Evolutionary conservation across 2,888 invertebrate genomes (phyloP), one percentile per base, ranked within the genome.

Genomic region (Monochamus alternatus): DNA sequence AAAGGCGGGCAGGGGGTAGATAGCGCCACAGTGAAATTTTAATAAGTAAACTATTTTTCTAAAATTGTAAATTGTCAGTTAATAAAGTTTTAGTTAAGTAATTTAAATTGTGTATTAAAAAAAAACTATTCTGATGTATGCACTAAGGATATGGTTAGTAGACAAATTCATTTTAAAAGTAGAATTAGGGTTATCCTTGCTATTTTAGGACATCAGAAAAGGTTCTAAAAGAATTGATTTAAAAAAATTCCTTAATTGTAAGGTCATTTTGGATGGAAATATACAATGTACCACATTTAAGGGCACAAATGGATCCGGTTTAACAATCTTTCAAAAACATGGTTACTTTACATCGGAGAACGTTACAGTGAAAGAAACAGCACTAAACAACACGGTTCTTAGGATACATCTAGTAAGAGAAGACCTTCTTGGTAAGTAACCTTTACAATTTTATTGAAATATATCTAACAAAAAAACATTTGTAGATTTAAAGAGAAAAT

Each of bases 381-480:
- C 76, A 5, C 32, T 83, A 31, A 80, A 81, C 62, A 80, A 80
- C 59, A 78, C 75, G 69, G 65, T 82, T 43, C 66, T 83, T 30
- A 74, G 83, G 55, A 75, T 83, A 63, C 78, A 75, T 62, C 70
- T 83, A 59, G 69, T 72, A 9, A 78, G 59, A 67, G 77, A 78
- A 52, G 74, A 81, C 73, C 63, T 82, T 47, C 43, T 70, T 71
- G 75, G 82, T 82, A 78, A 78, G 73, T 66, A 22, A 32, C 9
- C 22, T 65, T 43, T 69, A 63, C 3, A 52, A 60, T 38, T 52
- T 71, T 66, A 31, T 68, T 68, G 47, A 8, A 55, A 31, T 72
- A 55, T 51, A 5, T 8, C 30, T 63, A 58, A 64, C n/a, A 62
- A 38, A 32, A 12, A 44, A 5, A 22, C 59, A 44, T 72, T 79